Conservation (phyloP, 1,140 invertebrate genomes). For the Venustaconcha ellipsiformis region DNA sequence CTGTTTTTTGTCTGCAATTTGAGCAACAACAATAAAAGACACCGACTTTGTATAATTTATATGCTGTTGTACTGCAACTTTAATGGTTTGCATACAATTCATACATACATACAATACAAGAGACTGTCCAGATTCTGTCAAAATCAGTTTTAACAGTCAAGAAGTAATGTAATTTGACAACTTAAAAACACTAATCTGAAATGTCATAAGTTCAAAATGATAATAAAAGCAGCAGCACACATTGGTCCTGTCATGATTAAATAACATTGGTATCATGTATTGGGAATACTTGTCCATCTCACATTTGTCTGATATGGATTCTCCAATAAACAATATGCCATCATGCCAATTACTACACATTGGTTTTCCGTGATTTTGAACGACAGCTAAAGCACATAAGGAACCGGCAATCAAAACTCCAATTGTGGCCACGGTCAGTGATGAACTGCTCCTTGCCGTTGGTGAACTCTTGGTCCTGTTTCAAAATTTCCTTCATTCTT, state of each 20-base stretch:
- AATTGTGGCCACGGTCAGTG: conserved; percentile 71
- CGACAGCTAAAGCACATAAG: conserved; percentile 62
- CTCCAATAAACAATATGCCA: neutral
- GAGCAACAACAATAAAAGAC: too few relatives aligned
- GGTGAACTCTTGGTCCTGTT: conserved; percentile 72
- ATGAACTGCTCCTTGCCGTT: conserved; percentile 70
- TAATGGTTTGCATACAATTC: too few relatives aligned
- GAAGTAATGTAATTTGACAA: too few relatives aligned
- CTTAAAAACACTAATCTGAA: too few relatives aligned
- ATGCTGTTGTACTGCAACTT: too few relatives aligned
- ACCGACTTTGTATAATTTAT: too few relatives aligned
- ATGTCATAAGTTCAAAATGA: neutral
- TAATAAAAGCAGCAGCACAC: neutral
- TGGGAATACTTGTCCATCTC: neutral
- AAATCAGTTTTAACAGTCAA: too few relatives aligned
- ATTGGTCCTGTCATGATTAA: neutral
- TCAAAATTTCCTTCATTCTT: conserved; percentile 72
- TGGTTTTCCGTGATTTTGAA: conserved; percentile 45
- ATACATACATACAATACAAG: too few relatives aligned
- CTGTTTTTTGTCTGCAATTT: too few relatives aligned
- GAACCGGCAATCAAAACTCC: conserved; percentile 76
- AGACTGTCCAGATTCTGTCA: too few relatives aligned
- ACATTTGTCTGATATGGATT: conserved; percentile 1
- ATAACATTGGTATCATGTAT: neutral
- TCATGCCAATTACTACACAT: conserved; percentile 37